phyloP scores from a whole-genome alignment of 2,113 vertebrate genomes.

The Osmerus mordax region DNA sequence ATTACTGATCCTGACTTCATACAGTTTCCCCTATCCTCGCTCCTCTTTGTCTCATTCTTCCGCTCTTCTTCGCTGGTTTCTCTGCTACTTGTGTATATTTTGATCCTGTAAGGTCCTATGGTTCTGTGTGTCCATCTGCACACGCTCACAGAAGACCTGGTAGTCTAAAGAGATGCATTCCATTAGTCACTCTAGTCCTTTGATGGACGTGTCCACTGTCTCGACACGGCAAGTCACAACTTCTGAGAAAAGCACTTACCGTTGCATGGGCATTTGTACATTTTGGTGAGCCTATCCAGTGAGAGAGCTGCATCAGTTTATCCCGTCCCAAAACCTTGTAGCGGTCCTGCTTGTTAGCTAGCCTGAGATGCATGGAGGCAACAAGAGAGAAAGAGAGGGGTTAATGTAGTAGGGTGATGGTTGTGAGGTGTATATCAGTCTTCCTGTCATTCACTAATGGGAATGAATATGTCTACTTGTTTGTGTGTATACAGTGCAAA shows the following conservation, averaged over 20 bases:
- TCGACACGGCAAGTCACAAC: constrained; percentile 77
- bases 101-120: not conserved
- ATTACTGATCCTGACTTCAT: too few species aligned
- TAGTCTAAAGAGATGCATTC: constrained; percentile 77
- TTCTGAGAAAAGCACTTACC: constrained; percentile 70
- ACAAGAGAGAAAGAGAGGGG: not conserved
- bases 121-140: constrained; percentile 72
- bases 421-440: constrained; percentile 17
- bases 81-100: not conserved
- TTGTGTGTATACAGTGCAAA: too few species aligned
- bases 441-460: constrained; percentile 22
- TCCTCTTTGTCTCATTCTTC: not conserved
- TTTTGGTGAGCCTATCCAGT: constrained; percentile 76
- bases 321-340: constrained; percentile 78
- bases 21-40: not conserved
- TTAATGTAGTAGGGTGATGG: constrained; percentile 10
- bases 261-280: constrained; percentile 77
- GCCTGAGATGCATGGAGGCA: constrained; percentile 45
- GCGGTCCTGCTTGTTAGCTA: constrained; percentile 78
- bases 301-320: constrained; percentile 76
- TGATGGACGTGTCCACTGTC: constrained; percentile 79
- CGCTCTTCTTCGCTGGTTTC: not conserved
- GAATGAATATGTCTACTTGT: constrained; percentile 15
- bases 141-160: constrained; percentile 73
- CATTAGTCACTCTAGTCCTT: constrained; percentile 76